phyloP scores from a whole-genome alignment of 2,113 vertebrate genomes.

The Sceloporus undulatus region DNA sequence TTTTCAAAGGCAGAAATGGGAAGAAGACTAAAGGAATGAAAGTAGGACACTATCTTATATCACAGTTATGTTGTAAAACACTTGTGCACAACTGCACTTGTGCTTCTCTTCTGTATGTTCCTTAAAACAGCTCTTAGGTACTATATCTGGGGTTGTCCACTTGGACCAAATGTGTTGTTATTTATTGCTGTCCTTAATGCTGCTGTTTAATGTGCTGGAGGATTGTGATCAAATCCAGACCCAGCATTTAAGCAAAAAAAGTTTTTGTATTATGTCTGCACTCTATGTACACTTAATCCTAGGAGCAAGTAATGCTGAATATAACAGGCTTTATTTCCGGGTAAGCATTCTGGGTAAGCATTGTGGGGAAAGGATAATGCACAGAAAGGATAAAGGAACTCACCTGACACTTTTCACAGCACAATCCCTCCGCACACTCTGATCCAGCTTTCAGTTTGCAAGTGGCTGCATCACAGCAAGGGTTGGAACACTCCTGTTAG shows the following conservation, averaged over 20 bases:
- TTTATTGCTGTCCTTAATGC: too few relatives aligned
- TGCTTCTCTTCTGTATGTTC: too few relatives aligned
- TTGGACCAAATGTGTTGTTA: too few relatives aligned
- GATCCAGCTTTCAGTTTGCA: slow-evolving; percentile 85
- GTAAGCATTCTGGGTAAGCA: background rate
- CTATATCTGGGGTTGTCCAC: too few relatives aligned
- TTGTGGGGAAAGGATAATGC: background rate
- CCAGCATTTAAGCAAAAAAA: background rate
- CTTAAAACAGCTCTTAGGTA: too few relatives aligned
- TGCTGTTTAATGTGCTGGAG: too few relatives aligned
- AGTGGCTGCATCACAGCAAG: slow-evolving; percentile 86
- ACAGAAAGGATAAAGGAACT: background rate
- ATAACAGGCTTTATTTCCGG: background rate
- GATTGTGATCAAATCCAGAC: background rate
- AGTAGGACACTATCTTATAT: background rate
- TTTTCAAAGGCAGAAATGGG: background rate
- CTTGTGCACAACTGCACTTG: too few relatives aligned
- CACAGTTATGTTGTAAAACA: too few relatives aligned
- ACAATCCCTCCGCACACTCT: slow-evolving; percentile 82
- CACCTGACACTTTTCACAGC: slow-evolving; percentile 89
- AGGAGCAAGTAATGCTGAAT: background rate
- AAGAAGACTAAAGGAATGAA: background rate
- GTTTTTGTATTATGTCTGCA: background rate
- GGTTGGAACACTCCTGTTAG: slow-evolving; percentile 82
- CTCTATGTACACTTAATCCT: background rate